These are phyloP conservation scores for Bombus confusus DNA, from an alignment of 1,140 invertebrate species.

Conservation along the genomic window DNA sequence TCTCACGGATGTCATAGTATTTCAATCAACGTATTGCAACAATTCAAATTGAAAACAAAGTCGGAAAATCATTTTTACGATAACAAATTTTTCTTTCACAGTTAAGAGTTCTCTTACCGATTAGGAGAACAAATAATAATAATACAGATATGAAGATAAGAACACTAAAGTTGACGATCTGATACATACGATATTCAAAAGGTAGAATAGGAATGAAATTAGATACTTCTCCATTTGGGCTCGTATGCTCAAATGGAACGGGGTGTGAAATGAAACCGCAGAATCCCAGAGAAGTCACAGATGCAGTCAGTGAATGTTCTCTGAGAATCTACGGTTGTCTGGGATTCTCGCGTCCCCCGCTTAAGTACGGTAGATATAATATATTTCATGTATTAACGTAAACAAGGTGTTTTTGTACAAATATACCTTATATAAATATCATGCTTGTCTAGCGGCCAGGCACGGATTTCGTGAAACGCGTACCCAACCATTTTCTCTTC, in stretches of 20 bases:
- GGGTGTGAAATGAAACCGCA: neutral
- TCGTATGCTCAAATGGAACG: neutral
- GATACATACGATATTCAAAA: neutral
- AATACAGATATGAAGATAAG: neutral
- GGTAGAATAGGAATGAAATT: neutral
- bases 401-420: slow-evolving; percentile 73
- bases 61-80: neutral
- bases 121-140: neutral
- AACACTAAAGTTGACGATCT: too few species aligned
- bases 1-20: neutral
- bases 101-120: neutral
- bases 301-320: neutral
- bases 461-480: slow-evolving; percentile 17
- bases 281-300: neutral
- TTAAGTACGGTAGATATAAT: slow-evolving; percentile 65
- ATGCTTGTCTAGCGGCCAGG: slow-evolving; percentile 38
- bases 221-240: neutral
- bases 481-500: neutral
- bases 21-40: neutral
- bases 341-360: neutral
- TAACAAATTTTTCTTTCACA: too few species aligned
- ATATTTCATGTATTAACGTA: slow-evolving; percentile 73
- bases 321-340: neutral
- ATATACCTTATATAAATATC: slow-evolving; percentile 68
- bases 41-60: too few species aligned